Evolutionary conservation across 1,140 invertebrate species (phyloP).

Genomic region (Drosophila parabipectinata): DNA sequence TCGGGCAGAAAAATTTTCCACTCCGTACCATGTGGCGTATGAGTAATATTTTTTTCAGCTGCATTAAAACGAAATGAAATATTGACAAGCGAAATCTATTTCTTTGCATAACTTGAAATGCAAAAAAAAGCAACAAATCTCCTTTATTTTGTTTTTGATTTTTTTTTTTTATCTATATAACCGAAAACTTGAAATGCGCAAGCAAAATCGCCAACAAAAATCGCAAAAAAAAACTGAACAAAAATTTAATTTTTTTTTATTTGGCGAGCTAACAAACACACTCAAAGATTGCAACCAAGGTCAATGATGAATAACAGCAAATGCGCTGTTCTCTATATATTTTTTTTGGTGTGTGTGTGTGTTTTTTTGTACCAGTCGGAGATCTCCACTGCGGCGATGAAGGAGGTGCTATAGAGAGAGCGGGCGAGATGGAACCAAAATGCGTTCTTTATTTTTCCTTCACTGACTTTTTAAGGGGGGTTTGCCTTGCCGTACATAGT

Average conservation of each 20-base stretch:
- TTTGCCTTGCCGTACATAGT: constrained; percentile 67
- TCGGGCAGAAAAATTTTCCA: constrained; percentile 22
- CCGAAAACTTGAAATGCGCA: constrained; percentile 56
- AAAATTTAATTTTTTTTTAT: constrained; percentile 21
- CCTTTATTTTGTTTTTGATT: background rate
- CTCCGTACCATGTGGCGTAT: constrained; percentile 37
- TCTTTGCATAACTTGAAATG: constrained; percentile 62
- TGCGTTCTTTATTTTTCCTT: constrained; percentile 64
- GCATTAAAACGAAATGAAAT: constrained; percentile 1
- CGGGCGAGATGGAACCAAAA: constrained; percentile 32
- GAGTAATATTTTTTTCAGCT: constrained; percentile 47
- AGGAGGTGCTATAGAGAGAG: constrained; percentile 1
- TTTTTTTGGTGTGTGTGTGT: constrained; percentile 5
- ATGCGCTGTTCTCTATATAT: constrained; percentile 57
- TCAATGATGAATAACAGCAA: constrained; percentile 83
- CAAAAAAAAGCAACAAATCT: constrained; percentile 44
- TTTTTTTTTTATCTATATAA: background rate
- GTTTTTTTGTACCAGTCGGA: constrained; percentile 65
- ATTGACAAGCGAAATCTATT: constrained; percentile 1
- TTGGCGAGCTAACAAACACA: constrained; percentile 51
- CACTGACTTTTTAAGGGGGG: constrained; percentile 26
- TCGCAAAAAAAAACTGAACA: constrained; percentile 34
- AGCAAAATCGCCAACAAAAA: constrained; percentile 34
- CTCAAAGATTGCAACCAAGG: constrained; percentile 81
- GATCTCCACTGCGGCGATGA: constrained; percentile 48